phyloP scores from a whole-genome alignment of 2,113 vertebrate species.

The Morphnarchus princeps region DNA sequence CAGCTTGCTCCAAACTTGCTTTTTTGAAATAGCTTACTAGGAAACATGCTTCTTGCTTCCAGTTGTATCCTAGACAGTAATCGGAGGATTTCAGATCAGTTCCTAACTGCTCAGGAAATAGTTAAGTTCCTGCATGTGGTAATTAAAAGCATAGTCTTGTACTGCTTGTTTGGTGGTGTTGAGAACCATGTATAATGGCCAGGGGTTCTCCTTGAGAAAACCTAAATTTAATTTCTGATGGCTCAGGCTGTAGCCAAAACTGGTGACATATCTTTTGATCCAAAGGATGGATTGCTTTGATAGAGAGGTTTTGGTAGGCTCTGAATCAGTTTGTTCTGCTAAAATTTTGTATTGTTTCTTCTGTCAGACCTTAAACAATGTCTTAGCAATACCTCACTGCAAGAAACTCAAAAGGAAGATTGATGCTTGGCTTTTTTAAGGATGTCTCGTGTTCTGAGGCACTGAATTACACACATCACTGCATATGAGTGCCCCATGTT shows the following conservation, averaged over 20 bases:
- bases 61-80: background rate
- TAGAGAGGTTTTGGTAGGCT: background rate
- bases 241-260: background rate
- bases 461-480: fast-evolving
- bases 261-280: background rate
- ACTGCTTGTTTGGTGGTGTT: background rate
- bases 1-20: background rate
- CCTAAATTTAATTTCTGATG: background rate
- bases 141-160: background rate
- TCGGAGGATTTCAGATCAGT: background rate
- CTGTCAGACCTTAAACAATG: background rate
- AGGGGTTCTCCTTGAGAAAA: background rate
- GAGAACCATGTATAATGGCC: no score
- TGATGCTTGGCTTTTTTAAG: background rate
- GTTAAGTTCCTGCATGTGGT: background rate
- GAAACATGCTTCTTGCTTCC: background rate
- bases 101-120: background rate
- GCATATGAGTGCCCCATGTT: fast-evolving
- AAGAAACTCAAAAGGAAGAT: background rate
- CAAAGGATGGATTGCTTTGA: background rate
- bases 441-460: background rate
- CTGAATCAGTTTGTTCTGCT: background rate
- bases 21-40: background rate
- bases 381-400: background rate
- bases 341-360: background rate